Evolutionary conservation across 2,888 invertebrate genomes (phyloP).

Genomic region (Melikaiella ostensackeni): DNA sequence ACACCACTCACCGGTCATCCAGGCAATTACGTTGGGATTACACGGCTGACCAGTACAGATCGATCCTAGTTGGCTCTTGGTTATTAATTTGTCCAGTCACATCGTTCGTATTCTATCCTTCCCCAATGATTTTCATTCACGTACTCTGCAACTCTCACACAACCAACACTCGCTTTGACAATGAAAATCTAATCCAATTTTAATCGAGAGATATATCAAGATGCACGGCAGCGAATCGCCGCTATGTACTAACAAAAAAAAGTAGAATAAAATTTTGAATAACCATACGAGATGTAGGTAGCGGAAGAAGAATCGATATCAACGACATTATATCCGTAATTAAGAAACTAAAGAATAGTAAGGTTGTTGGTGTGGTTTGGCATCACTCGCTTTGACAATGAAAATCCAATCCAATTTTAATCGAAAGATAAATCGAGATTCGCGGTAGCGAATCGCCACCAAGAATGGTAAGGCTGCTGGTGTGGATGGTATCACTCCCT

Average conservation of each 20-base stretch:
- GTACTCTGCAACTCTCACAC: slow-evolving; percentile 2
- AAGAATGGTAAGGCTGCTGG: no score
- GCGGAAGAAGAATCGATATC: no score
- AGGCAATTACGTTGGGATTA: slow-evolving; percentile 22
- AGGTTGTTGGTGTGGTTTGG: no score
- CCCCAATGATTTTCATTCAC: slow-evolving; percentile 18
- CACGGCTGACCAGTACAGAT: slow-evolving; percentile 28
- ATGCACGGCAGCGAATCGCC: no score
- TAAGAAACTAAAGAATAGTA: no score
- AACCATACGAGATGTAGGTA: no score
- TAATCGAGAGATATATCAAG: background rate
- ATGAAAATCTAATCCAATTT: background rate
- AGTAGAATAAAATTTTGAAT: no score
- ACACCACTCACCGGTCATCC: slow-evolving; percentile 11
- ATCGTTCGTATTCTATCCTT: slow-evolving; percentile 33
- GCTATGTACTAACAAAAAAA: no score
- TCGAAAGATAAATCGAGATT: background rate
- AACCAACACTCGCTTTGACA: background rate
- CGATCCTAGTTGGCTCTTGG: slow-evolving; percentile 35
- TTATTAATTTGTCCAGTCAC: slow-evolving; percentile 39
- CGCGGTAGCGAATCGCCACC: no score
- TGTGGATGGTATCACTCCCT: no score
- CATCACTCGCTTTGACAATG: background rate
- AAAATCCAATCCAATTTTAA: background rate
- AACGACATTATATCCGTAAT: no score